Evolutionary conservation across 2,888 invertebrate species (phyloP).

Genomic region (Gibbula magus): DNA sequence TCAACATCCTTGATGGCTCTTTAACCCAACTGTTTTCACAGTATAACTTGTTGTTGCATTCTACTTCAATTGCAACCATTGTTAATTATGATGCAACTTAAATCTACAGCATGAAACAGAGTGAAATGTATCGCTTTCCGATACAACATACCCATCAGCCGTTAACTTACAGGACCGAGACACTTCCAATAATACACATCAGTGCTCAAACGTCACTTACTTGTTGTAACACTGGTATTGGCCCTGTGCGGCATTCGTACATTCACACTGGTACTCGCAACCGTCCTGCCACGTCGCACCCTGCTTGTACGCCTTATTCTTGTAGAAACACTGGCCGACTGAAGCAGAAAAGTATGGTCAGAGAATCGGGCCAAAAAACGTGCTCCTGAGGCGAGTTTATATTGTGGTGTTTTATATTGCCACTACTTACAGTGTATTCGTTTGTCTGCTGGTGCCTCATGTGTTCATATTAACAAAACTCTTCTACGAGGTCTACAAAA

Average conservation of each 20-base stretch:
- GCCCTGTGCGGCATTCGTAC: conserved; percentile 53
- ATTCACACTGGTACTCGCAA: conserved; percentile 63
- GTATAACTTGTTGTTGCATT: no score
- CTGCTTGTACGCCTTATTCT: conserved; percentile 57
- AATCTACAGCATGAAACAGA: no score
- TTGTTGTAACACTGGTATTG: conserved; percentile 52
- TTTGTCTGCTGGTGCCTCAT: no score
- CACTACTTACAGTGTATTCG: neutral
- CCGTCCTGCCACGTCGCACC: conserved; percentile 64
- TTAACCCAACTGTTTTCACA: no score
- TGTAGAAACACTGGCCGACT: conserved; percentile 63
- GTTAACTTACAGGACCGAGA: neutral
- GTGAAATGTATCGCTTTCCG: neutral
- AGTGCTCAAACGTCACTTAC: conserved; percentile 18
- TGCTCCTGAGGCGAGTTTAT: neutral
- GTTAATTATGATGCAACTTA: no score
- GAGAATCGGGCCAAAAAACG: neutral
- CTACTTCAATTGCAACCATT: no score
- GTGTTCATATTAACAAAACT: no score
- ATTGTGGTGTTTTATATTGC: neutral
- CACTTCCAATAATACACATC: neutral
- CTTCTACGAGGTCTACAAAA: no score
- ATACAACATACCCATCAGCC: neutral
- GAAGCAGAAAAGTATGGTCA: conserved; percentile 13
- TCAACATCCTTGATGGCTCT: no score